phyloP scores from a whole-genome alignment of 2,113 vertebrate genomes.

The Dascyllus trimaculatus region DNA sequence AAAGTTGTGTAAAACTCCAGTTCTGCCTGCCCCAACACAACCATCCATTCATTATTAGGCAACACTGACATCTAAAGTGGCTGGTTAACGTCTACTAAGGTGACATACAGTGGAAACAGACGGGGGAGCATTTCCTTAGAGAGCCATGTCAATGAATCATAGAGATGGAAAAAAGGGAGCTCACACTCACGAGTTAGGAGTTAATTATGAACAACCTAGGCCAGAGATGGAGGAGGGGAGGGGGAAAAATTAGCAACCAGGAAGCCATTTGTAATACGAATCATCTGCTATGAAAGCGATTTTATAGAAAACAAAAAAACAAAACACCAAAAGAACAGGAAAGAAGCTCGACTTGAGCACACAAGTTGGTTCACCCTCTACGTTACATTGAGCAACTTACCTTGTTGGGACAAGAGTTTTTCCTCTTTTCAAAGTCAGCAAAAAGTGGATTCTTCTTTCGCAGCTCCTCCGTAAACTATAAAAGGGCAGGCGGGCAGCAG shows the following conservation, averaged over 20 bases:
- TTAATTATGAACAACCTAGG: constrained; percentile 81
- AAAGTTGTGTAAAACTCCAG: neutral
- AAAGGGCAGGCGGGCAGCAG: constrained; percentile 5
- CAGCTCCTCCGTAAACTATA: constrained; percentile 10
- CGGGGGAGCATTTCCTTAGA: constrained; percentile 52
- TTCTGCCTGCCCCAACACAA: neutral
- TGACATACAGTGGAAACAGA: constrained; percentile 42
- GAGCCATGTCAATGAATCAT: constrained; percentile 79
- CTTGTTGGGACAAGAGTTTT: constrained; percentile 31
- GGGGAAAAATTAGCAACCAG: constrained; percentile 1
- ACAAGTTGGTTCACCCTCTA: constrained; percentile 24
- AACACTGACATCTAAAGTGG: constrained; percentile 19
- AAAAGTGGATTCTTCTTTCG: constrained; percentile 23
- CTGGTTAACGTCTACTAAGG: constrained; percentile 31
- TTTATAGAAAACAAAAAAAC: neutral
- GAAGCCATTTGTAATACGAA: constrained; percentile 37
- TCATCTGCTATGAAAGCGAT: constrained; percentile 17
- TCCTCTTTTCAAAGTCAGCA: constrained; percentile 28
- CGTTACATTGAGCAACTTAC: constrained; percentile 53
- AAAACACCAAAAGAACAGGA: constrained; percentile 8
- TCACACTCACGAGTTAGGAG: constrained; percentile 60
- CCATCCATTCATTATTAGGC: neutral
- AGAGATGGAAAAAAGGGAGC: constrained; percentile 65
- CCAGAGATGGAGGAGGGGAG: constrained; percentile 2
- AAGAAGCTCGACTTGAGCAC: constrained; percentile 13